A percentile compares a stretch with the other conserved stretches of the same genome.
Conservation (phyloP, 2,797 vertebrate species). For the Chaenodraco wilsoni region DNA sequence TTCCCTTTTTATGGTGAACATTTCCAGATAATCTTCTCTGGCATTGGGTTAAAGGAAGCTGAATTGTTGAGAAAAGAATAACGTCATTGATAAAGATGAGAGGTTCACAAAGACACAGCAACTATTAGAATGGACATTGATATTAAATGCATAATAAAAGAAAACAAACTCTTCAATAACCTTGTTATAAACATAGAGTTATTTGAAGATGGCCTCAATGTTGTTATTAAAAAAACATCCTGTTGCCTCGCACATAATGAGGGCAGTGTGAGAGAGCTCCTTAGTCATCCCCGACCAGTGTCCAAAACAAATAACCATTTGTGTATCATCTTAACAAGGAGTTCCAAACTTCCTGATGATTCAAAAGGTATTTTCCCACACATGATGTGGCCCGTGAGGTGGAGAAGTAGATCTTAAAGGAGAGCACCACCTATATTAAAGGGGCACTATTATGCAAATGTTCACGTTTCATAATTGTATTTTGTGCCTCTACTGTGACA, state of each 20-base stretch:
- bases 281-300: slow-evolving; percentile 22
- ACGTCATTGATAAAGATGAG: slow-evolving; percentile 11
- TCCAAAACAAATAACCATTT: slow-evolving; percentile 29
- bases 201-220: neutral
- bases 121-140: neutral
- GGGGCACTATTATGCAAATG: too few relatives aligned
- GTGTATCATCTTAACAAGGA: slow-evolving; percentile 31
- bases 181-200: neutral
- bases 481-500: too few relatives aligned
- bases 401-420: slow-evolving; percentile 13
- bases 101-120: slow-evolving; percentile 16
- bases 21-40: neutral
- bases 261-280: neutral
- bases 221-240: slow-evolving; percentile 7
- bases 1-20: neutral
- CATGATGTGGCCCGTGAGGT: neutral
- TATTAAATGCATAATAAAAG: slow-evolving; percentile 15
- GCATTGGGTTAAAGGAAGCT: slow-evolving; percentile 36
- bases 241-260: slow-evolving; percentile 5
- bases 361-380: slow-evolving; percentile 14
- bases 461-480: too few relatives aligned
- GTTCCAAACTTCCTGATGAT: slow-evolving; percentile 15
- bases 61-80: slow-evolving; percentile 7
- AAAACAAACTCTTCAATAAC: slow-evolving; percentile 11
- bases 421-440: too few relatives aligned